A percentile compares a stretch with the other conserved stretches of the same genome.
Evolutionary conservation across 92 coral and sea anemone species (phyloP).

Genomic region (Paramuricea clavata): DNA sequence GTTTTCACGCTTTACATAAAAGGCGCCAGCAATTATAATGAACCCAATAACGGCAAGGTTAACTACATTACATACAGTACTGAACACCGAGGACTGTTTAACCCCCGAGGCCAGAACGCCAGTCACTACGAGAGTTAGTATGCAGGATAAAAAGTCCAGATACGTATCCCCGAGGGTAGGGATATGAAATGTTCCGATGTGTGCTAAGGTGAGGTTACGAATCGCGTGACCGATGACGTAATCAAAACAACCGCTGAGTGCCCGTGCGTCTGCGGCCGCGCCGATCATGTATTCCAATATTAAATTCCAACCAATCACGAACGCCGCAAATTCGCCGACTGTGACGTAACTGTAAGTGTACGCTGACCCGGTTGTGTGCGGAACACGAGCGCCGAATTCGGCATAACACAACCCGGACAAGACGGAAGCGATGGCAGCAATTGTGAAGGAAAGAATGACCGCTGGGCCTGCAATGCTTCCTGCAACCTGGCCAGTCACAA

Average conservation of each 20-base stretch:
- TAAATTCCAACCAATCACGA: slow-evolving; percentile 95
- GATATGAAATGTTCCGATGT: slow-evolving; percentile 83
- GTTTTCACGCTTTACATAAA: slow-evolving; percentile 81
- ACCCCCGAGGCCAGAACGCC: slow-evolving; percentile 81
- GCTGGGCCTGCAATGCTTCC: slow-evolving; percentile 99
- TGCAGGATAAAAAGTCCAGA: too few relatives aligned
- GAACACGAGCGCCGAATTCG: slow-evolving; percentile 99
- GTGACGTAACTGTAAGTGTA: slow-evolving; percentile 96
- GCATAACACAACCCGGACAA: slow-evolving; percentile 98
- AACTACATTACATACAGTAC: slow-evolving; percentile 77
- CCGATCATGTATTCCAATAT: slow-evolving; percentile 98
- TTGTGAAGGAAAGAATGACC: slow-evolving; percentile 87
- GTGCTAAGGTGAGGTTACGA: slow-evolving; percentile 60
- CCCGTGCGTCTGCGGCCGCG: slow-evolving; percentile 93
- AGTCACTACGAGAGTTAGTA: too few relatives aligned
- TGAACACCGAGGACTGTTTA: slow-evolving; percentile 86
- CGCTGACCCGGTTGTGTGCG: slow-evolving; percentile 97
- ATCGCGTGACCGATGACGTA: slow-evolving; percentile 82
- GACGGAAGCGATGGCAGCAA: slow-evolving; percentile 95
- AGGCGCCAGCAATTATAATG: slow-evolving; percentile 83
- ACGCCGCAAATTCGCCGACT: slow-evolving; percentile 91
- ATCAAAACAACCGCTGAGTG: slow-evolving; percentile 98
- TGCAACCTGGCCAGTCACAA: slow-evolving; percentile 95
- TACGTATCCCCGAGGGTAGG: too few relatives aligned
- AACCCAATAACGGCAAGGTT: slow-evolving; percentile 83